Percentiles rank a stretch among this genome's conserved stretches.
phyloP scores from a whole-genome alignment of 2,113 vertebrate genomes.

The Diadophis punctatus region DNA sequence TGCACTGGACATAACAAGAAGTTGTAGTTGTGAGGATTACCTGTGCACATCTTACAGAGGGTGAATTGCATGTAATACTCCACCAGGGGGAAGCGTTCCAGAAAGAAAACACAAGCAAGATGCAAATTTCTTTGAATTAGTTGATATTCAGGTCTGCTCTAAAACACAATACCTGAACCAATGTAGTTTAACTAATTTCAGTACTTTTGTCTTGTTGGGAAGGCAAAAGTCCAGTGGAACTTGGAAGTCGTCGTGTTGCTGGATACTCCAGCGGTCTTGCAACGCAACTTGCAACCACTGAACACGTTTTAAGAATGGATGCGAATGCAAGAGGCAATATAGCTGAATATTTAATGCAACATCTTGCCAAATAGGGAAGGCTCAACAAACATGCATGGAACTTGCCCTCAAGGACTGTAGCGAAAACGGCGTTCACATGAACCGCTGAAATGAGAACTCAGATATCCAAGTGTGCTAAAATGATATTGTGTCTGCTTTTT shows the following conservation, averaged over 20 bases:
- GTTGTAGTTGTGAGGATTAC: not conserved
- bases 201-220: not conserved
- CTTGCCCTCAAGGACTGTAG: not conserved
- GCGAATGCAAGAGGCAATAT: not conserved
- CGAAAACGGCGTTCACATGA: not conserved
- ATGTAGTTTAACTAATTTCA: not conserved
- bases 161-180: not conserved
- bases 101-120: not conserved
- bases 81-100: conserved; percentile 50
- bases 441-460: not conserved
- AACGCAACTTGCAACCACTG: too few relatives aligned
- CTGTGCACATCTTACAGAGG: not conserved
- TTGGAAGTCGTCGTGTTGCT: too few relatives aligned
- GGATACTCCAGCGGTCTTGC: too few relatives aligned
- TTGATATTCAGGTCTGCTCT: not conserved
- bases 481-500: not conserved
- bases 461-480: not conserved
- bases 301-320: too few relatives aligned
- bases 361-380: not conserved
- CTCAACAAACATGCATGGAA: not conserved
- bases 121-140: not conserved
- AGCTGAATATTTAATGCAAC: too few relatives aligned
- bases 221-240: too few relatives aligned
- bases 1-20: not conserved
- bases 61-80: not conserved